Base-by-base conservation (phyloP, 2,797 vertebrate species). In the Clarias pachynema region DNA sequence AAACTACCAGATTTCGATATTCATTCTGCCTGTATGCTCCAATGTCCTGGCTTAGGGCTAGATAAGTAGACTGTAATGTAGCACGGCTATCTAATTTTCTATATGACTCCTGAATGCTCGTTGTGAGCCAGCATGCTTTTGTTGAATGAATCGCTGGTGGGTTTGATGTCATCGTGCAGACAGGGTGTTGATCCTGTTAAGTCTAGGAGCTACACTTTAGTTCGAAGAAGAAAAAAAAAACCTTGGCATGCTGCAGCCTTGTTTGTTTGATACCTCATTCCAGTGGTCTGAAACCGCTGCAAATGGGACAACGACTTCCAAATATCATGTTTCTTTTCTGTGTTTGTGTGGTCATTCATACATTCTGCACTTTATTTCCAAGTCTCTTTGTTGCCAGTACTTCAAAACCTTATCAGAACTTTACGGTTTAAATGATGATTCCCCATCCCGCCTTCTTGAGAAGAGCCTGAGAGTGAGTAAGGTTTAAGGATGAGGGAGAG, bases 341-440 rank as follows among this genome's bases (percentile, higher is more conserved):
- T 79, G 56, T 84, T 44, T 60, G 29, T 87, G 81, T 70, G 57
- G 69, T 53, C 69, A 74, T 53, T 89, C 84, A 49, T 86, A 82
- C 78, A 75, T 88, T 81, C 86, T 90, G 89, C 89, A 90, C 89
- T 90, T 90, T 90, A 90, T 89, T 86, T 81, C 83, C 40, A 24
- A 40, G 44, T 83, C 62, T 88, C 31, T 85, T 66, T 62, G 31
- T 79, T 40, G 66, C 74, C 79, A 49, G 84, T 59, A 40, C 68
- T 79, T 75, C 26, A 73, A 49, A 83, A 84, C 31, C 12, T 60
- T 29, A 81, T 49, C 8, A 14, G 59, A 40, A 66, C 7, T 16
- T 22, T 34, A 56, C 29, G 2, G 16, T 16, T 66, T 10, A 34
- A 16, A 24, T 57, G 4, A 26, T 57, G 3, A 22, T 15, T 6